These are phyloP conservation scores for Arizona elegans DNA, from an alignment of 2,113 vertebrate species.

Conservation along the genomic window DNA sequence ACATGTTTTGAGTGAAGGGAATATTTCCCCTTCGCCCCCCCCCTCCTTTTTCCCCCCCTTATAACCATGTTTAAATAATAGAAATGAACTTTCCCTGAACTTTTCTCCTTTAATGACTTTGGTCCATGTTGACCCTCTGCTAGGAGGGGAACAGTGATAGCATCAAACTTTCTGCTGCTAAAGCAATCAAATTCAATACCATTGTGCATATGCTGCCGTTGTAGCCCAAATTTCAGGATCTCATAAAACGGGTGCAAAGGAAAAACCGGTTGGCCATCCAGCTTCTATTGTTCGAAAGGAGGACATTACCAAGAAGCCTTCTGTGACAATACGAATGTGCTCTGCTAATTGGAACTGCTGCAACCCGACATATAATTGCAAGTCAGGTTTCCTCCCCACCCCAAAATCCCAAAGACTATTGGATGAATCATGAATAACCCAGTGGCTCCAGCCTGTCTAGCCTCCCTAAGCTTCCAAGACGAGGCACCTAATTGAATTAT, in stretches of 20 bases:
- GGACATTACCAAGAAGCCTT: slow-evolving; percentile 51
- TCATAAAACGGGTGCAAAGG: slow-evolving; percentile 85
- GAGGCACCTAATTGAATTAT: slow-evolving; percentile 65
- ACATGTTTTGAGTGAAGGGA: slow-evolving; percentile 82
- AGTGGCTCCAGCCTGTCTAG: slow-evolving; percentile 63
- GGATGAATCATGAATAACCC: slow-evolving; percentile 65
- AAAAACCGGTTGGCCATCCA: slow-evolving; percentile 77
- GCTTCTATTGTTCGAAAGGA: slow-evolving; percentile 85
- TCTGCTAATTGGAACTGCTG: slow-evolving; percentile 62
- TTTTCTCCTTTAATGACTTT: slow-evolving; percentile 92
- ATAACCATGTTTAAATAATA: slow-evolving; percentile 94
- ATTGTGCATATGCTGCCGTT: slow-evolving; percentile 78
- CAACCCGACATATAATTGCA: slow-evolving; percentile 57
- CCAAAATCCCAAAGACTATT: slow-evolving; percentile 42
- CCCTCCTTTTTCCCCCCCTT: slow-evolving; percentile 72
- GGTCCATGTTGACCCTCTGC: slow-evolving; percentile 91
- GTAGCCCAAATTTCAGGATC: slow-evolving; percentile 84
- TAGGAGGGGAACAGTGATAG: slow-evolving; percentile 90
- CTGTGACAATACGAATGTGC: slow-evolving; percentile 64
- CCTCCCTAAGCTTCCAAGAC: slow-evolving; percentile 58
- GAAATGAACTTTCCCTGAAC: slow-evolving; percentile 99
- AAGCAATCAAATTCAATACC: slow-evolving; percentile 94
- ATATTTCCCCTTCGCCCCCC: slow-evolving; percentile 52
- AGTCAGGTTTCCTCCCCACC: slow-evolving; percentile 56
- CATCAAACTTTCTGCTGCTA: slow-evolving; percentile 88